Conservation (phyloP, 2,888 invertebrate genomes). For the Hirtodrosophila trivittata region DNA sequence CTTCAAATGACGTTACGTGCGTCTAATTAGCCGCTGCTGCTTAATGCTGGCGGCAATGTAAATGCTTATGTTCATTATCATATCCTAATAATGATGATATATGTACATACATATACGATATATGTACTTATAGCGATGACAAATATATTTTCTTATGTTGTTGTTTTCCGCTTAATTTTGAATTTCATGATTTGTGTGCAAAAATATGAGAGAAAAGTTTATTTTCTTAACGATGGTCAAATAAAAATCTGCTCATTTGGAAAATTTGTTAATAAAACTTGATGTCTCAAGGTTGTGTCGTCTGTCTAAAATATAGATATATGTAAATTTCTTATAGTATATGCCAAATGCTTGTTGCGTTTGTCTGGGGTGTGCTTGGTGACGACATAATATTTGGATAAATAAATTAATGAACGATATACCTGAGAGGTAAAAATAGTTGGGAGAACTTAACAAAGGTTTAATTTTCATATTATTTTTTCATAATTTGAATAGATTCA, state of each 20-base stretch:
- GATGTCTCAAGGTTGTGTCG: conserved; percentile 56
- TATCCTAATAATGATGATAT: conserved; percentile 10
- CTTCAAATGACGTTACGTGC: conserved; percentile 46
- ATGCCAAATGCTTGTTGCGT: too few relatives aligned
- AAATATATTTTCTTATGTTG: conserved; percentile 1
- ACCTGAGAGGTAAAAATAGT: background rate
- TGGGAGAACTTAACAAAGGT: background rate
- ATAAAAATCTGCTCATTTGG: conserved; percentile 39
- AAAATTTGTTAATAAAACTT: conserved; percentile 63
- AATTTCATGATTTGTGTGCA: conserved; percentile 13
- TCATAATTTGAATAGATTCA: too few relatives aligned
- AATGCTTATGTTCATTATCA: conserved; percentile 28
- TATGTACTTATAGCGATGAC: conserved; percentile 15
- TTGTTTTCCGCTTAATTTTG: background rate
- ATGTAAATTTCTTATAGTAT: conserved; percentile 1
- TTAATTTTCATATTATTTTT: too few relatives aligned
- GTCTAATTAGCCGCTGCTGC: conserved; percentile 58
- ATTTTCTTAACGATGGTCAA: background rate
- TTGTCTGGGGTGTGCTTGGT: too few relatives aligned
- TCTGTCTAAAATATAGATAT: conserved; percentile 14
- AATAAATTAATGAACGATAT: too few relatives aligned
- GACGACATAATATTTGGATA: too few relatives aligned
- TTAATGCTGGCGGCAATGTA: conserved; percentile 21
- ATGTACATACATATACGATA: background rate
- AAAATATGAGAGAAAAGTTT: background rate